A percentile compares a stretch with the other conserved stretches of the same genome.
Conservation (phyloP, 2,113 vertebrate species). For the Sinocyclocheilus anshuiensis region DNA sequence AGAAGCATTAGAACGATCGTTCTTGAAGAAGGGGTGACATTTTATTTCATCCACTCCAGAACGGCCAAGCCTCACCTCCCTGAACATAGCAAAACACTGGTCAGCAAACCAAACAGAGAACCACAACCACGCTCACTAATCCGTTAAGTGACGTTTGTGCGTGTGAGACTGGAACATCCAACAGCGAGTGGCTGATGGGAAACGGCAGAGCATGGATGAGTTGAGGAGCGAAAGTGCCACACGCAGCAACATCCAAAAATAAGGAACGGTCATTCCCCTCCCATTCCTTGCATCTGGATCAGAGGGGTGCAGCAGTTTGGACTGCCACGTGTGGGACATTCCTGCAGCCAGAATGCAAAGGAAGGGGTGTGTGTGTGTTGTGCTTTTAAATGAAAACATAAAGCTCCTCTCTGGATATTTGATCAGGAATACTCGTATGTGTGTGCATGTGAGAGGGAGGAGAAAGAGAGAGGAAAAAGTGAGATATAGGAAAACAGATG, state of each 20-base stretch:
- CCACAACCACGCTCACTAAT: conserved; percentile 1
- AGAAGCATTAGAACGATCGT: conserved; percentile 72
- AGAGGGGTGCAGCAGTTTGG: conserved; percentile 71
- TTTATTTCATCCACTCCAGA: conserved; percentile 95
- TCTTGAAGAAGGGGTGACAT: conserved; percentile 93
- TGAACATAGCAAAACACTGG: conserved; percentile 73
- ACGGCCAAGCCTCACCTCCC: conserved; percentile 92
- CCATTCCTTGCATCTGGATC: conserved; percentile 31
- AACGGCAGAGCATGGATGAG: not conserved
- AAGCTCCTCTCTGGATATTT: not conserved
- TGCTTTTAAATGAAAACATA: conserved; percentile 32
- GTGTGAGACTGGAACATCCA: conserved; percentile 11
- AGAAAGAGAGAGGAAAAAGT: not conserved
- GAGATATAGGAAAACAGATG: not conserved
- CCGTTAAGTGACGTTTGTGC: conserved; percentile 13
- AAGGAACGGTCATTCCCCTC: conserved; percentile 57
- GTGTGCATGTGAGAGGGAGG: not conserved
- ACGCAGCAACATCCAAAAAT: conserved; percentile 52
- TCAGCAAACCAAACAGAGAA: conserved; percentile 39
- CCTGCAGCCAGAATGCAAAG: conserved; percentile 64
- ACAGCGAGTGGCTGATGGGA: conserved; percentile 13
- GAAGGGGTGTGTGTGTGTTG: conserved; percentile 55
- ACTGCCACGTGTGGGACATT: conserved; percentile 80
- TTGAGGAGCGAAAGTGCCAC: conserved; percentile 16
- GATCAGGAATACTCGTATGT: not conserved